A percentile compares a stretch with the other conserved stretches of the same genome.
Conservation (phyloP, 2,888 invertebrate species). For the Corythucha ciliata region DNA sequence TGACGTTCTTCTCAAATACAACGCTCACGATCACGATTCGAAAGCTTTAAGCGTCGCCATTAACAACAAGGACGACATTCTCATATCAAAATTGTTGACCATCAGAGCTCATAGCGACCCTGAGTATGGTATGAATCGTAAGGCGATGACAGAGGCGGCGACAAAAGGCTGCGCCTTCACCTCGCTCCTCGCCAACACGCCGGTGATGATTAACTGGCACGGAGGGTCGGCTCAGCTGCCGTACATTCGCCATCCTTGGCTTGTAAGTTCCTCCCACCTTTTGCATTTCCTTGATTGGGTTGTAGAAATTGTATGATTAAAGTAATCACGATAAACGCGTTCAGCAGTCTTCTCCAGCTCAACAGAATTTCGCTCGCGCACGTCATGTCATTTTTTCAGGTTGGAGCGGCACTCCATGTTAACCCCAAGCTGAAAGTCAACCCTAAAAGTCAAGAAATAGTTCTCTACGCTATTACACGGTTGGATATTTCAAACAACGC, state of each 20-base stretch:
- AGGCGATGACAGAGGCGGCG: constrained; percentile 61
- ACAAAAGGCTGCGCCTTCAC: constrained; percentile 60
- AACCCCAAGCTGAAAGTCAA: constrained; percentile 72
- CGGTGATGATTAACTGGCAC: constrained; percentile 90
- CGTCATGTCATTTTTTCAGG: constrained; percentile 40
- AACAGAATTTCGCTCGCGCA: neutral
- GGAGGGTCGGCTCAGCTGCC: constrained; percentile 61
- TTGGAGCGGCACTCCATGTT: constrained; percentile 70
- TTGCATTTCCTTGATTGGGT: neutral
- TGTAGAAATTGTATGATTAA: neutral
- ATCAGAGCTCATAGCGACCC: constrained; percentile 84
- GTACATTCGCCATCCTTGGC: constrained; percentile 52
- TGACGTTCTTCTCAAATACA: constrained; percentile 66
- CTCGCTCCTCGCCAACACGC: constrained; percentile 68
- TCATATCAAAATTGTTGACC: constrained; percentile 72
- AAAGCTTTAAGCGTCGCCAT: constrained; percentile 71
- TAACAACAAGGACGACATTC: constrained; percentile 59
- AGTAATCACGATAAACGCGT: neutral
- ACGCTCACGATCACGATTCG: constrained; percentile 80
- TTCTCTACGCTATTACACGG: constrained; percentile 84
- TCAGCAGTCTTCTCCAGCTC: neutral
- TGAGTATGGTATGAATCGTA: constrained; percentile 86
- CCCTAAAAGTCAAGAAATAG: constrained; percentile 54
- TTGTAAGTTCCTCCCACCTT: constrained; percentile 41
- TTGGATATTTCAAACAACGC: constrained; percentile 88